Evolutionary conservation across 1,140 invertebrate genomes (phyloP).

Genomic region (Zaprionus davidi): DNA sequence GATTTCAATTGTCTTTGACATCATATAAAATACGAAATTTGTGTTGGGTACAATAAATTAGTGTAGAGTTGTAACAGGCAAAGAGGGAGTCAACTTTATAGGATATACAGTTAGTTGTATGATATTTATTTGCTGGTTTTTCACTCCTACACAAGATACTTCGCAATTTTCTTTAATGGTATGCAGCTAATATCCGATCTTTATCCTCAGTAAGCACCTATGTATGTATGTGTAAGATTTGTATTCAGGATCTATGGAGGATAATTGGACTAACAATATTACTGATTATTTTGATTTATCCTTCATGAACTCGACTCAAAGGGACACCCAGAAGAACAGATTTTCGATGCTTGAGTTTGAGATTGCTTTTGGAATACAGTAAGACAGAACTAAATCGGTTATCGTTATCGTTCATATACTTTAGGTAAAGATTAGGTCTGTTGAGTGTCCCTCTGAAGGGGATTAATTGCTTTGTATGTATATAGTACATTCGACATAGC

Average conservation of each 20-base stretch:
- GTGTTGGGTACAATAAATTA: conserved; percentile 14
- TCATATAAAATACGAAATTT: conserved; percentile 14
- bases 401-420: neutral
- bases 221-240: conserved; percentile 2
- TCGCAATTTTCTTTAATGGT: conserved; percentile 3
- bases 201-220: conserved; percentile 31
- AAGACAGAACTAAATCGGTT: neutral
- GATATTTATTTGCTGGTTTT: conserved; percentile 3
- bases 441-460: neutral
- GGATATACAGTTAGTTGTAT: conserved; percentile 1
- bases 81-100: conserved; percentile 19
- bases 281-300: conserved; percentile 18
- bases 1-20: conserved; percentile 1
- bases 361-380: conserved; percentile 1
- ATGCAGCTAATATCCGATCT: conserved; percentile 15
- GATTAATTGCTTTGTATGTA: conserved; percentile 7
- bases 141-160: neutral
- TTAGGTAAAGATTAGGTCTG: neutral
- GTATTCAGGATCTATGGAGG: conserved; percentile 17
- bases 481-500: neutral
- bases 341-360: neutral
- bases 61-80: conserved; percentile 19
- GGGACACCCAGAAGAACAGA: neutral
- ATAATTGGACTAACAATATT: conserved; percentile 24
- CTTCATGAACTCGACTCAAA: neutral